Evolutionary conservation across 2,113 vertebrate species (phyloP), one percentile per base, ranked within the genome.

Genomic region (Myanophis thanlyinensis): DNA sequence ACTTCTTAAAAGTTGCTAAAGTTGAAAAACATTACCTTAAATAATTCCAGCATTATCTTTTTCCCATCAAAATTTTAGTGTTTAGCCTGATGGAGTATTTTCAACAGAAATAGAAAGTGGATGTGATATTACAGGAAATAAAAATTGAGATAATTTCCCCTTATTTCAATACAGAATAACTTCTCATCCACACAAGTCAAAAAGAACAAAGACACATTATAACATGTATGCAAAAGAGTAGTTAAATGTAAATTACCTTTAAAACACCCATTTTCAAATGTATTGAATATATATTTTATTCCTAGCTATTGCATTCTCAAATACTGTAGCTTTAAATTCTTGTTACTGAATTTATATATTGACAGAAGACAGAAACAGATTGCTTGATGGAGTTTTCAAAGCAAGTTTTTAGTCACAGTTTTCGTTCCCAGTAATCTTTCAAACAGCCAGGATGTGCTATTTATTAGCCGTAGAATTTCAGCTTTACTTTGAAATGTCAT

Each of bases 351-450:
- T 94, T 90, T 4, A 95, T 93, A 93, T 92, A 86, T 85, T 67
- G 91, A 93, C 44, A 94, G 92, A 95, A 95, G 93, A 96, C 96
- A 93, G 59, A 88, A 90, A 96, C 4, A 5, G 20, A 40, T 20
- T n/a, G 8, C 94, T 96, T 94, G n/a, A 35, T 73, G 92, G 93
- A 89, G 27, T 53, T 94, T 95, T 93, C 93, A 80, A 92, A 93
- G 94, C 89, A 94, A 93, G 92, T 92, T 95, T 95, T 95, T 90
- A 90, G 85, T 91, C 93, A 54, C 85, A 92, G 85, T 90, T 0
- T 95, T 93, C 5, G 90, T 97, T 94, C 86, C 95, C 95, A 95
- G 51, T 59, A 92, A 80, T 88, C 89, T 95, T 47, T 95, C 96
- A 94, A 94, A 85, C n/a, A 40, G 93, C 87, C 89, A 52, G 80